Conservation (phyloP, 2,888 invertebrate species). For the Dexiosoma caninum region DNA sequence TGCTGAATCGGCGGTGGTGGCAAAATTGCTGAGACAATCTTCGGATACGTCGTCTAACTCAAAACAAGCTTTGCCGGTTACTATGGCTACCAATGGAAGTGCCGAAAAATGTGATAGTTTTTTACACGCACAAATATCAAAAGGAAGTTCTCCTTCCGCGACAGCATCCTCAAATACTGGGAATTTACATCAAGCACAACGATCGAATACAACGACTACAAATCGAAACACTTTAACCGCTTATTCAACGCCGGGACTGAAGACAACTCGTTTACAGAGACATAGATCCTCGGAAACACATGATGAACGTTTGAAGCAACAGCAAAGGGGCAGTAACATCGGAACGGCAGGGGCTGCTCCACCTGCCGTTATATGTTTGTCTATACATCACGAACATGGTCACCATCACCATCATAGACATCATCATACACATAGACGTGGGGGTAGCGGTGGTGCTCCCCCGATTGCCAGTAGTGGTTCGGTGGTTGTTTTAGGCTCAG, state of each 20-base stretch:
- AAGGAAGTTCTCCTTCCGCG: slow-evolving; percentile 40
- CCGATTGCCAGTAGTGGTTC: slow-evolving; percentile 65
- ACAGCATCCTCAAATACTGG: slow-evolving; percentile 61
- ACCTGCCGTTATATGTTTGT: slow-evolving; percentile 68
- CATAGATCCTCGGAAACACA: slow-evolving; percentile 77
- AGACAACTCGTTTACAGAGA: slow-evolving; percentile 74
- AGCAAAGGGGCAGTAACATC: slow-evolving; percentile 63
- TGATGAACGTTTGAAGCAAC: slow-evolving; percentile 75
- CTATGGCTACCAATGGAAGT: slow-evolving; percentile 39
- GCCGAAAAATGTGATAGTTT: slow-evolving; percentile 68
- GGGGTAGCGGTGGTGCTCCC: slow-evolving; percentile 67
- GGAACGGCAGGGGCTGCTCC: slow-evolving; percentile 15
- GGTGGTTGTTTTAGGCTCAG: slow-evolving; percentile 49
- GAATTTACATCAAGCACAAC: slow-evolving; percentile 51
- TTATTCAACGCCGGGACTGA: slow-evolving; percentile 71
- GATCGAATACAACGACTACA: slow-evolving; percentile 57
- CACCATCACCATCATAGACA: slow-evolving; percentile 68
- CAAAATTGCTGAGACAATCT: slow-evolving; percentile 70
- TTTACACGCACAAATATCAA: slow-evolving; percentile 69
- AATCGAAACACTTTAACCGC: background rate
- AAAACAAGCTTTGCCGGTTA: slow-evolving; percentile 50
- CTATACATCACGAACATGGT: slow-evolving; percentile 71
- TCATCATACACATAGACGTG: slow-evolving; percentile 62
- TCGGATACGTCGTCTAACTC: slow-evolving; percentile 68
- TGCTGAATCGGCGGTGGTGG: slow-evolving; percentile 68